A percentile compares a stretch with the other conserved stretches of the same genome.
phyloP scores from a whole-genome alignment of 2,888 invertebrate genomes.

The Ormyrus nitidulus region DNA sequence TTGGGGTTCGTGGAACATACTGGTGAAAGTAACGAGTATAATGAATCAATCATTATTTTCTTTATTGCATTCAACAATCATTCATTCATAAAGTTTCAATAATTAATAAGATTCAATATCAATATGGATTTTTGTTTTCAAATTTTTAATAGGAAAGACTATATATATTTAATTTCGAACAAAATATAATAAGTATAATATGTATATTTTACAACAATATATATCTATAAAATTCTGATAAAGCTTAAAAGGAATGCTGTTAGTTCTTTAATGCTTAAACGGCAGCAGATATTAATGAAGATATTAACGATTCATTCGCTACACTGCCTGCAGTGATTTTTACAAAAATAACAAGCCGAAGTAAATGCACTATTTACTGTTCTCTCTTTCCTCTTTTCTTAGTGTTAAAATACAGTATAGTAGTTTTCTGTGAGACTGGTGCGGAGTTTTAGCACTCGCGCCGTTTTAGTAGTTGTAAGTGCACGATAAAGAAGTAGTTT shows the following conservation, averaged over 20 bases:
- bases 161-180: slow-evolving; percentile 22
- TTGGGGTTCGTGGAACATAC: neutral
- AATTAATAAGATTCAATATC: slow-evolving; percentile 15
- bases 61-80: slow-evolving; percentile 43
- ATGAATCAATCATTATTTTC: slow-evolving; percentile 27
- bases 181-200: slow-evolving; percentile 40
- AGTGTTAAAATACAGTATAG: slow-evolving; percentile 34
- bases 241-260: slow-evolving; percentile 42
- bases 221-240: slow-evolving; percentile 47
- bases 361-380: slow-evolving; percentile 60
- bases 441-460: neutral
- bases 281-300: slow-evolving; percentile 36
- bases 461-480: slow-evolving; percentile 28
- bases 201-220: slow-evolving; percentile 43
- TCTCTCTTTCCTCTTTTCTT: slow-evolving; percentile 10
- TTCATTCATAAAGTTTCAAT: slow-evolving; percentile 17
- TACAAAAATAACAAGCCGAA: slow-evolving; percentile 62
- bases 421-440: slow-evolving; percentile 9
- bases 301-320: slow-evolving; percentile 34
- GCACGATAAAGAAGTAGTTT: slow-evolving; percentile 40
- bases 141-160: slow-evolving; percentile 42
- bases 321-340: slow-evolving; percentile 67
- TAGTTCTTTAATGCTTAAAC: slow-evolving; percentile 13
- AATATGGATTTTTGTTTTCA: slow-evolving; percentile 8
- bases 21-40: neutral